phyloP scores from a whole-genome alignment of 2,113 vertebrate species.

The Mirounga angustirostris region DNA sequence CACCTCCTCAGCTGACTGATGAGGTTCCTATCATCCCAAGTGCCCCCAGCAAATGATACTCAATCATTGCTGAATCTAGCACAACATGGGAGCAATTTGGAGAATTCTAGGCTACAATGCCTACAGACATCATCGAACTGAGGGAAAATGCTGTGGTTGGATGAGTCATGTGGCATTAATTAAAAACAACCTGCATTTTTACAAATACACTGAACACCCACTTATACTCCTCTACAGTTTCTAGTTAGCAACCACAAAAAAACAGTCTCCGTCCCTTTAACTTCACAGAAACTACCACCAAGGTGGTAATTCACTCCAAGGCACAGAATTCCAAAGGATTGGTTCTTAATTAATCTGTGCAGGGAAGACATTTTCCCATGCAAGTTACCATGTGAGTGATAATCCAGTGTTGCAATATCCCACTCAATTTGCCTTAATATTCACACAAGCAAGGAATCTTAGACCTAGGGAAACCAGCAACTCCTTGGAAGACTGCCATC shows the following conservation, averaged over 20 bases:
- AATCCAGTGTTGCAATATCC: constrained; percentile 43
- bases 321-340: constrained; percentile 49
- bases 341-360: constrained; percentile 54
- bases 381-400: constrained; percentile 61
- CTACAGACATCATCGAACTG: not conserved
- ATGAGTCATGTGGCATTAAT: constrained; percentile 54
- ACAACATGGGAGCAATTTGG: constrained; percentile 30
- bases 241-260: constrained; percentile 34
- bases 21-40: not conserved
- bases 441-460: constrained; percentile 50
- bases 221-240: constrained; percentile 12
- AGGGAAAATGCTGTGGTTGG: constrained; percentile 4
- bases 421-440: constrained; percentile 51
- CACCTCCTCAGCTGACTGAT: not conserved
- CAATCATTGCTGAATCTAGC: not conserved
- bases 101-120: not conserved
- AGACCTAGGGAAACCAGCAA: constrained; percentile 26
- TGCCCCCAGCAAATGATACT: not conserved
- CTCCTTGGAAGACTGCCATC: constrained; percentile 64
- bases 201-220: not conserved
- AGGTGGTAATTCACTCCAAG: constrained; percentile 4
- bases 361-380: constrained; percentile 66
- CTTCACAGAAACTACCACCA: not conserved
- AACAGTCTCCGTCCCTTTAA: constrained; percentile 41
- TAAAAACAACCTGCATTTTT: constrained; percentile 69